Evolutionary conservation across 1,140 invertebrate species (phyloP), one percentile per base, ranked within the genome.

Genomic region (Homalodisca vitripennis): DNA sequence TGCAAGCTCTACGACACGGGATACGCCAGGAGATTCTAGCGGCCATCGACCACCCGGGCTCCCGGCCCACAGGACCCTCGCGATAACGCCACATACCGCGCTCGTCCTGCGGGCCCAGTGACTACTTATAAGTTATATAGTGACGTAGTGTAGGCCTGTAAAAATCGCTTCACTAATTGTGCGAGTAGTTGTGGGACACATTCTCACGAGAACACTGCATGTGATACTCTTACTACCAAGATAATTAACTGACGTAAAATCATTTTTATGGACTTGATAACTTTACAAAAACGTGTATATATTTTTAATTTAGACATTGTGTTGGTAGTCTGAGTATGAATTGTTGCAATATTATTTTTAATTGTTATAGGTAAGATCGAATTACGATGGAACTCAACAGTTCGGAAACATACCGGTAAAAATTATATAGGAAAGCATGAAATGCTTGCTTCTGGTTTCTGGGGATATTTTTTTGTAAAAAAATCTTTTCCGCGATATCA

Each of bases 1-100:
- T 92, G 91, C 83, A 94, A 94, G 82, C 83, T 94, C 70, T 94
- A 94, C 80, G 92, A 94, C 78, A 85, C 88, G 74, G 89, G 89
- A 75, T 92, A 93, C 79, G 89, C 89, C 76, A 89, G 91, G 80
- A 88, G 92, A 79, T 93, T 91, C 81, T 94, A 31, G 55, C 14
- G 26, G 71, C 73, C 71, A 73, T 73, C 67, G 14, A 47, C 29
- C 29, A 31, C 29, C 31, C 46, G n/a, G n/a, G n/a, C n/a, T n/a
- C n/a, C n/a, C n/a, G n/a, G n/a, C n/a, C n/a, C n/a, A n/a, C n/a
- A n/a, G n/a, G n/a, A n/a, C n/a, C n/a, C n/a, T n/a, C n/a, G n/a
- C n/a, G n/a, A n/a, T n/a, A n/a, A n/a, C n/a, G n/a, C n/a, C n/a
- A n/a, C n/a, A n/a, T n/a, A n/a, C n/a, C n/a, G n/a, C n/a, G n/a